Evolutionary conservation across 2,113 vertebrate species (phyloP).

Genomic region (Maccullochella peelii): DNA sequence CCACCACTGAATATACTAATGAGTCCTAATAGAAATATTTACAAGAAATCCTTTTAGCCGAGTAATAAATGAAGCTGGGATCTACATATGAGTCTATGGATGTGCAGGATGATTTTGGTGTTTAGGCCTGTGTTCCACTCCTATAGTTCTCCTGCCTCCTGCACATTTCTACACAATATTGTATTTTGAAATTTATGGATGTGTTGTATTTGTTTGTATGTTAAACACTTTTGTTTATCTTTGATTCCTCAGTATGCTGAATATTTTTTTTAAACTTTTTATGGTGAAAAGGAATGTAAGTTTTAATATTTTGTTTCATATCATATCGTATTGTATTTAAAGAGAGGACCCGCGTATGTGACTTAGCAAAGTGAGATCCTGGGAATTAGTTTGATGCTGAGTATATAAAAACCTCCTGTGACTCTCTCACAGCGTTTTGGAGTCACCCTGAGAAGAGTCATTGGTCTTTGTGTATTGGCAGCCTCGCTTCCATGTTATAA

Average conservation of each 20-base stretch:
- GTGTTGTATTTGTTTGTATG: neutral
- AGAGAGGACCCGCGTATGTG: neutral
- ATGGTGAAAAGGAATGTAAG: neutral
- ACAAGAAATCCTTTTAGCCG: neutral
- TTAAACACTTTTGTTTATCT: neutral
- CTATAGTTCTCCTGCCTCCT: neutral
- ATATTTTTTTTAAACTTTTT: neutral
- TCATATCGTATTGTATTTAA: neutral
- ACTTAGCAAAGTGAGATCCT: slow-evolving; percentile 24
- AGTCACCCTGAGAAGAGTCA: slow-evolving; percentile 76
- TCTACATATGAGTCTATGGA: neutral
- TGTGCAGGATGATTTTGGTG: neutral
- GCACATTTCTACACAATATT: neutral
- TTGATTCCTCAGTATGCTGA: neutral
- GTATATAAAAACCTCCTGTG: slow-evolving; percentile 43
- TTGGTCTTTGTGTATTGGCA: slow-evolving; percentile 79
- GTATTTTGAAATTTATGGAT: neutral
- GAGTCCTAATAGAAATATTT: neutral
- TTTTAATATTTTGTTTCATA: neutral
- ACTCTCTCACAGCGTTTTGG: slow-evolving; percentile 47
- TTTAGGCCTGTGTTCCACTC: neutral
- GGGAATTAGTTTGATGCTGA: slow-evolving; percentile 57
- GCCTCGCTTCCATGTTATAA: slow-evolving; percentile 79
- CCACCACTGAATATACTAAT: neutral
- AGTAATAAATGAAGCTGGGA: neutral